Evolutionary conservation across 2,888 invertebrate species (phyloP).

Genomic region (Gortyna flavago): DNA sequence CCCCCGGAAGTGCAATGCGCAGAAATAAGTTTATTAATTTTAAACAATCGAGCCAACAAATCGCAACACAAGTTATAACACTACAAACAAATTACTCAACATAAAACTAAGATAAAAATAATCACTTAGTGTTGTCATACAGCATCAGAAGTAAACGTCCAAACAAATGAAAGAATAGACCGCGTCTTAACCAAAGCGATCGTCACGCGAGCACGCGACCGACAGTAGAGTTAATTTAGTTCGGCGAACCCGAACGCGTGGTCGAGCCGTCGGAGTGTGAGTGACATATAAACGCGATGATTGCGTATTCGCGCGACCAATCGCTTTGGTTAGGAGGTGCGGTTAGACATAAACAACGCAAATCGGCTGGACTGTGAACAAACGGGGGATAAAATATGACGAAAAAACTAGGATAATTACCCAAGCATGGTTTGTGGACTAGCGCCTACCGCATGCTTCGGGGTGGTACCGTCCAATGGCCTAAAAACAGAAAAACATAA

Average conservation of each 20-base stretch:
- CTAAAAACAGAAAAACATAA: conserved; percentile 91
- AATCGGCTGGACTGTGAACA: conserved; percentile 14
- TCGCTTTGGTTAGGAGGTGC: no score
- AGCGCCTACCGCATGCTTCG: conserved; percentile 90
- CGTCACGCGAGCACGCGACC: no score
- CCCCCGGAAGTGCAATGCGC: background rate
- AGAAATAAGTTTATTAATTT: background rate
- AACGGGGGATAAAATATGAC: conserved; percentile 36
- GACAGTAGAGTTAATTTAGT: no score
- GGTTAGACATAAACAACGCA: conserved; percentile 1
- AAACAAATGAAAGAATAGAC: no score
- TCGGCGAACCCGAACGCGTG: no score
- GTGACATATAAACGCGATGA: no score
- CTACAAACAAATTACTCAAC: conserved; percentile 14
- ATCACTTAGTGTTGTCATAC: background rate
- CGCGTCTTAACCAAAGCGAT: no score
- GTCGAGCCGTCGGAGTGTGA: no score
- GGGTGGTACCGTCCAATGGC: conserved; percentile 91
- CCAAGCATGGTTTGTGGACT: conserved; percentile 91
- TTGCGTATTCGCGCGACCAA: no score
- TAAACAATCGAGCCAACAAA: conserved; percentile 47
- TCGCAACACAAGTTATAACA: conserved; percentile 17
- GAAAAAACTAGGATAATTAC: conserved; percentile 88
- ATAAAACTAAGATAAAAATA: background rate
- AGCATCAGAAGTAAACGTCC: background rate